Percentiles rank a stretch among this genome's conserved stretches.
Conservation (phyloP, 2,797 vertebrate species). For the Tolypeutes matacus region DNA sequence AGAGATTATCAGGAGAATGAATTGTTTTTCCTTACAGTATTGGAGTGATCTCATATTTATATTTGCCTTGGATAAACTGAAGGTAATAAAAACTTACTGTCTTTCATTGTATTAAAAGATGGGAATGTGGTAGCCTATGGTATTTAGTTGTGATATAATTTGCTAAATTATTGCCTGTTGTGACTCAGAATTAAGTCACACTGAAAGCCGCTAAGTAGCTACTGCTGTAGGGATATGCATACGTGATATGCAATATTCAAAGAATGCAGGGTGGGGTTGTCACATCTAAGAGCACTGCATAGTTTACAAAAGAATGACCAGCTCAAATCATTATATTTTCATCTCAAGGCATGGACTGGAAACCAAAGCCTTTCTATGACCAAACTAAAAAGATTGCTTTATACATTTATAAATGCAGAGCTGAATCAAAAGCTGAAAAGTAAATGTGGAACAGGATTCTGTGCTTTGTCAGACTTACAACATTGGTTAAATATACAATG, state of each 20-base stretch:
- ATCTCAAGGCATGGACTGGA: neutral
- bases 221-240: too few species aligned
- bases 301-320: neutral
- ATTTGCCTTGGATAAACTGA: neutral
- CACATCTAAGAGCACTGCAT: neutral
- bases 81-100: neutral
- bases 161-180: neutral
- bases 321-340: constrained; percentile 3
- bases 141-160: neutral
- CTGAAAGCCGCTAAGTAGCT: neutral
- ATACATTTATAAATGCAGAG: neutral
- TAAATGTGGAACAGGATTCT: neutral
- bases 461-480: neutral
- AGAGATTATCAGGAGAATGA: neutral
- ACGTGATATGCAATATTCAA: neutral
- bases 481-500: neutral
- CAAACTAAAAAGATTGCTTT: neutral
- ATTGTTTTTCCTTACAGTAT: neutral
- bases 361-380: neutral
- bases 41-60: neutral
- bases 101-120: neutral
- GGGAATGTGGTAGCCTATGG: neutral
- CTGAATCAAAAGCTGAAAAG: neutral
- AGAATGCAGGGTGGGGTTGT: neutral
- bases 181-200: neutral